Percentiles rank a stretch among this genome's conserved stretches.
Conservation (phyloP, 2,113 vertebrate species). For the Tretioscincus oriximinensis region DNA sequence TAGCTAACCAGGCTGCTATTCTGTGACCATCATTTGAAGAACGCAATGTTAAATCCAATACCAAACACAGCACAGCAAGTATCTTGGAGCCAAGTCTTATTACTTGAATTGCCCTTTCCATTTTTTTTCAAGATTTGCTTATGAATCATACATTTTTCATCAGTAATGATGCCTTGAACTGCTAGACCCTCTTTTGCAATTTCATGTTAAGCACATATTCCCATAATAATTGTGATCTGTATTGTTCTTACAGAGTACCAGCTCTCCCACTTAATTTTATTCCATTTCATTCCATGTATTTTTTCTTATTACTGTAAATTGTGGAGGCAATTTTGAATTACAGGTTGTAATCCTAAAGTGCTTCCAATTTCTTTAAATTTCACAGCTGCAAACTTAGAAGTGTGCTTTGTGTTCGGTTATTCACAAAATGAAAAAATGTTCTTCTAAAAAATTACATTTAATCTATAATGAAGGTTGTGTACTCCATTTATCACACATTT, state of each 20-base stretch:
- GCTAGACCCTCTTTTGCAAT: neutral
- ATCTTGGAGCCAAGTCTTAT: neutral
- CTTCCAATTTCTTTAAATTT: slow-evolving; percentile 1
- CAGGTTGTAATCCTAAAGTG: neutral
- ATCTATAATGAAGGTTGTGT: neutral
- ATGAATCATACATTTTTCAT: neutral
- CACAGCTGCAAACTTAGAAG: neutral
- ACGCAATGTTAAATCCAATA: neutral
- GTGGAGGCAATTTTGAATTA: slow-evolving; percentile 7
- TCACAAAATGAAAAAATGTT: neutral
- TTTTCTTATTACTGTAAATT: slow-evolving; percentile 11
- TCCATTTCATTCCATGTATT: slow-evolving; percentile 16
- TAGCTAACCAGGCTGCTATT: neutral
- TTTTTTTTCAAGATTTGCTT: neutral
- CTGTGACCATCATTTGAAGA: neutral
- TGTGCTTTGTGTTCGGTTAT: slow-evolving; percentile 13
- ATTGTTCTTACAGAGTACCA: neutral
- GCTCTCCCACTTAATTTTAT: neutral
- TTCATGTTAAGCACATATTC: neutral
- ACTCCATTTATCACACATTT: neutral
- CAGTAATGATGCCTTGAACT: neutral
- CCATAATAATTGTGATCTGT: neutral
- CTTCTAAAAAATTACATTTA: neutral
- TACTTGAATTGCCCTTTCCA: neutral
- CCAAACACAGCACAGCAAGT: neutral